Conservation (phyloP, 2,113 vertebrate species). For the Parus major region DNA sequence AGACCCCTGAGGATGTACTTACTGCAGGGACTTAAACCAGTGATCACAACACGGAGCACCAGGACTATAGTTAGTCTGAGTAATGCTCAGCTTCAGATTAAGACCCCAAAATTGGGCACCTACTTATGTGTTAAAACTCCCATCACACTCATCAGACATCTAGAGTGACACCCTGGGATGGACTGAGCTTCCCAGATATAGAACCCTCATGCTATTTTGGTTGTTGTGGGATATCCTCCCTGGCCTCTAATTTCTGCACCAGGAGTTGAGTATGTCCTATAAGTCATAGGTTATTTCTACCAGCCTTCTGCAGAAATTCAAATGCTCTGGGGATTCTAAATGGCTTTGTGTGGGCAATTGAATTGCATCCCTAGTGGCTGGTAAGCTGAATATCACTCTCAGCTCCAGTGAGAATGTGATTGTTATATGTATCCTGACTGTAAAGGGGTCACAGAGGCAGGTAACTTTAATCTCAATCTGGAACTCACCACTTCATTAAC, state of each 20-base stretch:
- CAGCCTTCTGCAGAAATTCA: not conserved
- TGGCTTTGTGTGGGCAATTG: not conserved
- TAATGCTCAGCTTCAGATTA: not conserved
- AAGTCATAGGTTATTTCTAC: not conserved
- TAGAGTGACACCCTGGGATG: not conserved
- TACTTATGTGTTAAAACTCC: not conserved
- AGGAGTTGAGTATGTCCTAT: not conserved
- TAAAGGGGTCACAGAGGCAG: not conserved
- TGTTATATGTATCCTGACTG: not conserved
- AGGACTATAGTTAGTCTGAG: not conserved
- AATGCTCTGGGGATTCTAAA: not conserved
- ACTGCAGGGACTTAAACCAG: not conserved
- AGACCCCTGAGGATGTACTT: accelerated
- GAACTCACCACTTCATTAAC: not conserved
- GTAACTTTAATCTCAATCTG: not conserved
- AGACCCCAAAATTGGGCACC: not conserved
- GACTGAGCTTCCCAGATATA: not conserved
- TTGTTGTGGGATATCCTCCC: not conserved
- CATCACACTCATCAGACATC: not conserved
- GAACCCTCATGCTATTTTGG: not conserved
- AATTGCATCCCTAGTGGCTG: not conserved
- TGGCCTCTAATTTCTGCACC: not conserved
- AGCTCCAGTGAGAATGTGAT: not conserved
- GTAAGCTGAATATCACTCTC: not conserved
- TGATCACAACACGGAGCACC: not conserved